Evolutionary conservation across 2,888 invertebrate species (phyloP), one percentile per base, ranked within the genome.

Genomic region (Heliothis peltigera): DNA sequence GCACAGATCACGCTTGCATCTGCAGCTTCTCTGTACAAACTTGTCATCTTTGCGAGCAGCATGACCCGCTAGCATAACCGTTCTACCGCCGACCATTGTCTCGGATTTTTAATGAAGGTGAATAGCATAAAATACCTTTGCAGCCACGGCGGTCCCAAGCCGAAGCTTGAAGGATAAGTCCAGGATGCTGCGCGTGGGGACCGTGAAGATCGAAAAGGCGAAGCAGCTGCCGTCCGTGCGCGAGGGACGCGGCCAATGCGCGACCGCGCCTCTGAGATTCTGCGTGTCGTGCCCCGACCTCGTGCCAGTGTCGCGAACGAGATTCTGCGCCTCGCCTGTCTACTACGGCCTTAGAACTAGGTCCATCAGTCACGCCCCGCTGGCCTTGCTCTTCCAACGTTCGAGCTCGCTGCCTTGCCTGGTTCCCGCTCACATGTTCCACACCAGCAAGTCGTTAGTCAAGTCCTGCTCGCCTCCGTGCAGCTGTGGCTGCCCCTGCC

Each of bases 41-140:
- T 22, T 4, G 59, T 74, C 46, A 52, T 67, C 49, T 65, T 63
- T 62, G 65, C 62, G 58, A 64, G 57, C 48, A 46, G 35, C 25
- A 1, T 18, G 28, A 19, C 47, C 47, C 42, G n/a, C 32, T 53
- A 47, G 1, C 32, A 39, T 28, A 19, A 19, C 17, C 18, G 4
- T 53, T 44, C 15, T 55, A 65, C 51, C 43, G 42, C 61, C 59
- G 39, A 52, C 21, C 58, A 25, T 46, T 54, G 53, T 74, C 44
- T 72, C 77, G 73, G 80, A 83, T 62, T 74, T 80, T 84, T 85
- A 85, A 86, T 88, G 75, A 82, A 87, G 88, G 88, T 90, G 86
- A 91, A 91, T 81, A 91, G 89, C 87, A 80, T 89, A 83, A 84
- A 84, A 83, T 89, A 89, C 87, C 86, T 92, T 93, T 93, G 81